A percentile compares a stretch with the other conserved stretches of the same genome.
Evolutionary conservation across 1,140 invertebrate species (phyloP).

Genomic region (Episyrphus balteatus): DNA sequence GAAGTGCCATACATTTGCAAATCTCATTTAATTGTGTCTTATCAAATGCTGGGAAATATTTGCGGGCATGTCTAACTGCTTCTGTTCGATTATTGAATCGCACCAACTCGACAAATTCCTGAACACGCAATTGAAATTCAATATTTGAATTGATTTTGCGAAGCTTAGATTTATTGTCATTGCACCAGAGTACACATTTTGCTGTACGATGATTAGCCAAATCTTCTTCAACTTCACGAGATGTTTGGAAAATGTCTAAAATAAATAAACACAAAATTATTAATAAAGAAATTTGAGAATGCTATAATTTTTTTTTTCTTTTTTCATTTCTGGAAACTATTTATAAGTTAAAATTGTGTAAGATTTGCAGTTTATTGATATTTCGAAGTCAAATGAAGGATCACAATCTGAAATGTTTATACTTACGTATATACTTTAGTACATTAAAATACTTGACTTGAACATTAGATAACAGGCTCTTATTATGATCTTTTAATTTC

Average conservation of each 20-base stretch:
- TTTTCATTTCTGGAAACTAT: not conserved
- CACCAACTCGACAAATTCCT: slow-evolving; percentile 94
- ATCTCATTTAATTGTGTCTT: slow-evolving; percentile 79
- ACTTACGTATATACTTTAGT: too few species aligned
- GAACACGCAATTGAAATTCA: slow-evolving; percentile 86
- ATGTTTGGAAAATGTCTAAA: slow-evolving; percentile 74
- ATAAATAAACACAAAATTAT: slow-evolving; percentile 24
- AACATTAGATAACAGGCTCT: too few species aligned
- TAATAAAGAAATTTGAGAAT: too few species aligned
- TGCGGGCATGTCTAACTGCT: slow-evolving; percentile 88
- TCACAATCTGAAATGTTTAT: too few species aligned
- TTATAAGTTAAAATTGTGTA: too few species aligned
- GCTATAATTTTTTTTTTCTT: not conserved
- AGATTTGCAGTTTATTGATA: too few species aligned
- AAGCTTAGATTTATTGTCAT: slow-evolving; percentile 93
- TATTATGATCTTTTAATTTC: too few species aligned
- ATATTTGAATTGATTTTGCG: slow-evolving; percentile 82
- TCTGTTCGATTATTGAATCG: slow-evolving; percentile 73
- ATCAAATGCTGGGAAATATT: slow-evolving; percentile 79
- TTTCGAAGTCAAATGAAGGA: too few species aligned
- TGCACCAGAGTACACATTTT: slow-evolving; percentile 91
- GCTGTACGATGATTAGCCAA: slow-evolving; percentile 68
- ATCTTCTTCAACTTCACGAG: slow-evolving; percentile 75
- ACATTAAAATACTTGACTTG: too few species aligned
- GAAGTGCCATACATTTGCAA: slow-evolving; percentile 87